Evolutionary conservation across 2,113 vertebrate species (phyloP).

Genomic region (Chinchilla lanigera): DNA sequence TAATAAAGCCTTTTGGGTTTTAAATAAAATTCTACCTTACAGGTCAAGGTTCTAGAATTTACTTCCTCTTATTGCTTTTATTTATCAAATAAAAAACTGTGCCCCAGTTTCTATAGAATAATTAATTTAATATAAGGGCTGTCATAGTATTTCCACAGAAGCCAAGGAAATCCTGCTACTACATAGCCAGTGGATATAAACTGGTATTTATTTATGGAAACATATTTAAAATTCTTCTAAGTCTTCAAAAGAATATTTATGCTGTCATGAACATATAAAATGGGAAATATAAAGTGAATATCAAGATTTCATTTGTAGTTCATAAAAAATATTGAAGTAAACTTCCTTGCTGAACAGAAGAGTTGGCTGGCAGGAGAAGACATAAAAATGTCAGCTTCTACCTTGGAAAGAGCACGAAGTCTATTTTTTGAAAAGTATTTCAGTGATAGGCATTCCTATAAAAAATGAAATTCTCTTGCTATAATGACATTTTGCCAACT

Average conservation of each 20-base stretch:
- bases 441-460: neutral
- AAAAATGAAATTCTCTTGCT: neutral
- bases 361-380: neutral
- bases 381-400: neutral
- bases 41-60: neutral
- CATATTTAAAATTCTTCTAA: conserved; percentile 50
- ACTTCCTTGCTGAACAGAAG: conserved; percentile 46
- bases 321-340: conserved; percentile 54
- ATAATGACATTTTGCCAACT: neutral
- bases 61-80: conserved; percentile 11
- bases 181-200: conserved; percentile 43
- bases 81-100: conserved; percentile 16
- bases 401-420: neutral
- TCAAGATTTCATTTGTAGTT: conserved; percentile 58
- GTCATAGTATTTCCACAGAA: conserved; percentile 50
- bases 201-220: conserved; percentile 67
- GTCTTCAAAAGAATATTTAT: conserved; percentile 45
- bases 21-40: neutral
- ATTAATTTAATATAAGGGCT: conserved; percentile 31
- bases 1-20: neutral
- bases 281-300: conserved; percentile 16
- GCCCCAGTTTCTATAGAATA: conserved; percentile 6
- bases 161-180: conserved; percentile 62
- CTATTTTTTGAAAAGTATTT: neutral
- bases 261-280: conserved; percentile 50